Evolutionary conservation across 2,888 invertebrate genomes (phyloP), one percentile per base, ranked within the genome.

Genomic region (Liopterus haemorrhoidalis): DNA sequence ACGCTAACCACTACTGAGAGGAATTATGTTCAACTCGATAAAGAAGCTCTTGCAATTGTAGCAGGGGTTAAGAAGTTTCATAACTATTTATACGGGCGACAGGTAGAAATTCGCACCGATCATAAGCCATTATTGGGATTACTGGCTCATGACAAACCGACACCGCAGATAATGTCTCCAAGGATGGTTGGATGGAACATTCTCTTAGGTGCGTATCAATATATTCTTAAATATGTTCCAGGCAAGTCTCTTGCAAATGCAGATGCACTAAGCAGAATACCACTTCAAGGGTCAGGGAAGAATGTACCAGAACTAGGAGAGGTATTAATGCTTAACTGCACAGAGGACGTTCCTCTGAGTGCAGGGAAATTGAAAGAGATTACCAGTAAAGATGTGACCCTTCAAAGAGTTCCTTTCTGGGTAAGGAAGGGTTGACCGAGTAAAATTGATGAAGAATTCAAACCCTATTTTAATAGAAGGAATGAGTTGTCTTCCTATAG

Each of bases 61-160:
- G 35, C 21, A 18, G 40, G 33, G 9, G 36, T 44, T 5, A 36
- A 47, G 19, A 37, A 50, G 31, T 35, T 50, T 22, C 45, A 50
- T 18, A 8, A 24, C 9, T 50, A 50, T 28, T 9, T 50, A 9
- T 49, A 38, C 12, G 49, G 49, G 3, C 35, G 40, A 11, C n/a
- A 46, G 35, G 25, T 50, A n/a, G 12, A 19, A 41, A 31, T 52
- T 2, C 15, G 32, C 8, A 50, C 42, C 8, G 49, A 52, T 30
- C 53, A 53, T 32, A 38, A 53, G 33, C 40, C 41, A 12, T 18
- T 50, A 15, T 11, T 53, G 14, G 39, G 38, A 20, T 22, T 53
- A 16, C 38, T 52, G 4, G 24, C 35, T 11, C 18, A 14, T 3
- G 35, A 41, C n/a, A 51, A 51, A 16, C 31, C 18, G 14, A 47